Base-by-base conservation (phyloP, 2,113 vertebrate genomes). In the Dascyllus trimaculatus region DNA sequence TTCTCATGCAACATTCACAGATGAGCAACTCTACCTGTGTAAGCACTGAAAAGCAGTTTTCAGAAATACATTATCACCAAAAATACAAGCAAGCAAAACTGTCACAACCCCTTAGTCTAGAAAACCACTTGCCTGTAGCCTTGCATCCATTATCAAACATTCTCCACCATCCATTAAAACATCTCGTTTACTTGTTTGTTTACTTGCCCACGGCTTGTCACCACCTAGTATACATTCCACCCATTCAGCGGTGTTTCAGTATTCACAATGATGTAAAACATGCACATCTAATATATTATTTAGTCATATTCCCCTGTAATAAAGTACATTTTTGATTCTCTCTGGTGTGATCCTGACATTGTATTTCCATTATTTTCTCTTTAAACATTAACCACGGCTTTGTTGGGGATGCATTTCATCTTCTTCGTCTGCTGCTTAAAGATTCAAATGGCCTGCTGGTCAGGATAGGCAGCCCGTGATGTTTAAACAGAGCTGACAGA, bases 301-400 rank as follows among this genome's bases (percentile, higher is more conserved):
- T 96, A 98, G 91, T 45, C 85, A 80, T 65, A 89, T 93, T 95
- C 90, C 78, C 87, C 73, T 40, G 80, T 93, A 93, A 93, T 94
- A 94, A 95, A 95, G 95, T 54, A 90, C 93, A 85, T 91, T 91
- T 91, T 91, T 91, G 90, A 83, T 82, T 86, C 90, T 90, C 81
- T 87, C 91, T 89, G 85, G 78, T 93, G 80, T 94, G 94, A 93
- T 95, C 89, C 91, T 60, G 91, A 94, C 95, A 93, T 95, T 95
- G 94, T 90, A 92, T 95, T 97, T 97, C 97, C 97, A 99, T 97
- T 96, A 97, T 95, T 94, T 87, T 92, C 96, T 98, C 93, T 95
- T 98, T 97, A 98, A 98, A 97, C 96, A 97, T 98, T 98, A 97
- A 98, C 96, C 95, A 89, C 56, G 53, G 90, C 94, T 94, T 94